Base-by-base conservation (phyloP, 2,113 vertebrate species). In the Acanthisitta chloris region DNA sequence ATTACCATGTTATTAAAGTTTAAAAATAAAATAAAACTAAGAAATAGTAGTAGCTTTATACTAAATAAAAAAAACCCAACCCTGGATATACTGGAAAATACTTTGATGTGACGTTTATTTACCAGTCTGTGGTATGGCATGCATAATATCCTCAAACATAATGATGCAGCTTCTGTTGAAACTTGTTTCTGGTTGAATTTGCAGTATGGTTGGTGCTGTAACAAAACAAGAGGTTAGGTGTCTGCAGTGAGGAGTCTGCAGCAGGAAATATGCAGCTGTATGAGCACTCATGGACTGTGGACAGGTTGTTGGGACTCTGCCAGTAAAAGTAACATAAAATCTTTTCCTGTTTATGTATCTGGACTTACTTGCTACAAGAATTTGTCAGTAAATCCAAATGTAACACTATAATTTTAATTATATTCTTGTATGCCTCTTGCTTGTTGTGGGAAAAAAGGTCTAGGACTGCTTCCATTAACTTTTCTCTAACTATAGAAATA, bases 341-440 rank as follows among this genome's bases (percentile, higher is more conserved):
- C 55, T 84, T 45, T 81, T 95, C 70, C 89, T 85, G 90, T 79
- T 96, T 87, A 25, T 77, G 66, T 86, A 58, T 91, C 62, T 94
- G 88, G 69, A 76, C 52, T 93, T 83, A 54, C 33, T 89, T 81
- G 49, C 65, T 84, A 26, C 21, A 82, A 38, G 25, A 64, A 49
- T 61, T 92, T 85, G 49, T 55, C 40, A 71, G 20, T 65, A 91
- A 87, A 92, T 80, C 25, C 42, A 85, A 91, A 77, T 0, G 1
- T 48, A 91, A 58, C 36, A 19, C 40, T 80, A 29, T 43, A 57
- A 45, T 85, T 94, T 84, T 92, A 86, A 86, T 94, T 87, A 73
- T 89, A 70, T 87, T 90, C 54, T 79, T 45, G 81, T 85, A 19
- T 13, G 20, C 17, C 87, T 74, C 69, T 70, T 57, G 42, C 23